A percentile compares a stretch with the other conserved stretches of the same genome.
These are phyloP conservation scores for Zaprionus camerounensis DNA, from an alignment of 1,140 invertebrate genomes.

Conservation along the genomic window DNA sequence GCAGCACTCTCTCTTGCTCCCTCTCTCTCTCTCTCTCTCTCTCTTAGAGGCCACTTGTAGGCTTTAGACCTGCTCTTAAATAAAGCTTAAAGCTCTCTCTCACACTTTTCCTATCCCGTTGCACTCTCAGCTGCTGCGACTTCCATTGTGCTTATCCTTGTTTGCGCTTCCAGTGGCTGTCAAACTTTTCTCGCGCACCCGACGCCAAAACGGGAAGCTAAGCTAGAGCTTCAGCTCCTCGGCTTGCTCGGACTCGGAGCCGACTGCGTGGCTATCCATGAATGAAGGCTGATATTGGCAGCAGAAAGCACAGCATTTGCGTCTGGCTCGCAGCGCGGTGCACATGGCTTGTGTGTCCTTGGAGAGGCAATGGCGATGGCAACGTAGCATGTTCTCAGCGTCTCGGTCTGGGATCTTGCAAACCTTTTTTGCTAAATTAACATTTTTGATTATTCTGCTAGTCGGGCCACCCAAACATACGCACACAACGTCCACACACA, in stretches of 20 bases:
- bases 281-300: slow-evolving; percentile 64
- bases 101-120: background rate
- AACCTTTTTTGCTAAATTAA: slow-evolving; percentile 39
- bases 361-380: background rate
- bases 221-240: slow-evolving; percentile 18
- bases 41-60: slow-evolving; percentile 71
- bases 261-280: slow-evolving; percentile 58
- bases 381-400: background rate
- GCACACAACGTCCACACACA: slow-evolving; percentile 8
- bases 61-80: slow-evolving; percentile 29
- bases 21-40: background rate
- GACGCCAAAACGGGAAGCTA: slow-evolving; percentile 51
- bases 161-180: slow-evolving; percentile 70
- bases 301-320: slow-evolving; percentile 60
- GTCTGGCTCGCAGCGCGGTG: slow-evolving; percentile 48
- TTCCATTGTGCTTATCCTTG: slow-evolving; percentile 78
- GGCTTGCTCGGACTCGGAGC: background rate
- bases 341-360: slow-evolving; percentile 41
- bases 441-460: slow-evolving; percentile 50
- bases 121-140: slow-evolving; percentile 28
- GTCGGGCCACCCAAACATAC: slow-evolving; percentile 4
- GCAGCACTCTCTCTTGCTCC: background rate
- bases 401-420: slow-evolving; percentile 50
- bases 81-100: slow-evolving; percentile 57
- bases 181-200: slow-evolving; percentile 61